phyloP scores from a whole-genome alignment of 2,113 vertebrate species.

The Pangasianodon gigas region DNA sequence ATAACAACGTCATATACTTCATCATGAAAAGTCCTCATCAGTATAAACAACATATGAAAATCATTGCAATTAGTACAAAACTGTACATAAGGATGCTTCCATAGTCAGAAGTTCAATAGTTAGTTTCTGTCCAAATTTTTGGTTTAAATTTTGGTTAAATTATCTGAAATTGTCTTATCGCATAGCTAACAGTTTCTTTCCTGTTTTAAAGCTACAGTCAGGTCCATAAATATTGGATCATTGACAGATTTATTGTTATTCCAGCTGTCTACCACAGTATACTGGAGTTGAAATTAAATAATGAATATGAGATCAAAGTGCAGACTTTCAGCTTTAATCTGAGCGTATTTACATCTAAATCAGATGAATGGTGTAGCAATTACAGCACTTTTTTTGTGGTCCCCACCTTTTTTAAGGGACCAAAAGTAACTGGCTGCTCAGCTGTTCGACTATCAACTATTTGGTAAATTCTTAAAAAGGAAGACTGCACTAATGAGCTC shows the following conservation, averaged over 20 bases:
- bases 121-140: background rate
- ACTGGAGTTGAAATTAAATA: background rate
- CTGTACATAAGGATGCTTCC: background rate
- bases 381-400: background rate
- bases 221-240: too few relatives aligned
- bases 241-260: background rate
- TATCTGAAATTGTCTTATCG: too few relatives aligned
- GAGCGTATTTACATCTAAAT: background rate
- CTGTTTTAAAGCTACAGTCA: too few relatives aligned
- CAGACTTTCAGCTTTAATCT: background rate
- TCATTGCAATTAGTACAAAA: background rate
- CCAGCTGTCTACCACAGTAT: background rate
- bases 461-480: too few relatives aligned
- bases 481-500: too few relatives aligned
- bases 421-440: background rate
- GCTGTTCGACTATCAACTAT: background rate
- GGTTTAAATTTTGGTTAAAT: too few relatives aligned
- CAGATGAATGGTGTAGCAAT: too few relatives aligned
- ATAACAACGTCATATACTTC: too few relatives aligned
- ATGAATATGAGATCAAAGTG: background rate
- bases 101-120: background rate
- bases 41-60: too few relatives aligned
- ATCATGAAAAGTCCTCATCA: too few relatives aligned
- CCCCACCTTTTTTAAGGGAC: background rate
- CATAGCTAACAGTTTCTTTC: too few relatives aligned